Percentiles rank a stretch among this genome's conserved stretches.
These are phyloP conservation scores for Tetramorium simillimum DNA, from an alignment of 1,140 invertebrate species.

Conservation along the genomic window DNA sequence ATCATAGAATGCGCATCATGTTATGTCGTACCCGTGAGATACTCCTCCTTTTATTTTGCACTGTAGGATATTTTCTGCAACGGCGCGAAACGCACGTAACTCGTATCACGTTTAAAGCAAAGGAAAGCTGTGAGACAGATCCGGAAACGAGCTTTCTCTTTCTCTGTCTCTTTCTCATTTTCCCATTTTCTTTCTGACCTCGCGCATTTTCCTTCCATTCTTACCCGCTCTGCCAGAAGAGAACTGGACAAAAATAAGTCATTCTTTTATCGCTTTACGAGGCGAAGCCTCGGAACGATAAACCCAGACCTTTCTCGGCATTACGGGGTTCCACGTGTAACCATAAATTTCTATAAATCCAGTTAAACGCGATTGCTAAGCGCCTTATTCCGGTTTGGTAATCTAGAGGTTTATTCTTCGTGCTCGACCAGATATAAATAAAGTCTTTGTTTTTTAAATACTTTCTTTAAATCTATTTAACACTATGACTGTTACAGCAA, in stretches of 20 bases:
- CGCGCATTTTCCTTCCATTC: not conserved
- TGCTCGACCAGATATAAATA: not conserved
- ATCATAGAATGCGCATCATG: slow-evolving; percentile 1
- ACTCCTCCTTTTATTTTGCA: slow-evolving; percentile 15
- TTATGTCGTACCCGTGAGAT: slow-evolving; percentile 19
- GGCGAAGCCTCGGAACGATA: slow-evolving; percentile 15
- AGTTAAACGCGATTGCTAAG: slow-evolving; percentile 46
- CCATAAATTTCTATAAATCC: slow-evolving; percentile 42
- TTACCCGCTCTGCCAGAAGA: not conserved
- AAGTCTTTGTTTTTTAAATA: not conserved
- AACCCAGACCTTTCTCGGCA: slow-evolving; percentile 27
- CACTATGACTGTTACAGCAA: not conserved
- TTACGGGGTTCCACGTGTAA: slow-evolving; percentile 22
- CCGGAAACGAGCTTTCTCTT: slow-evolving; percentile 6
- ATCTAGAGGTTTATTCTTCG: not conserved
- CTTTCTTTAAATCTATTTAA: not conserved
- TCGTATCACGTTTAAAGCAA: slow-evolving; percentile 18
- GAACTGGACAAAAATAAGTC: slow-evolving; percentile 23
- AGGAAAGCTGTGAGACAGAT: slow-evolving; percentile 3
- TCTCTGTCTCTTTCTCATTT: not conserved
- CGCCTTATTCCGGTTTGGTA: slow-evolving; percentile 15
- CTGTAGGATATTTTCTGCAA: slow-evolving; percentile 5
- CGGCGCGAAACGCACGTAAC: not conserved
- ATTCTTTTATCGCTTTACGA: slow-evolving; percentile 34
- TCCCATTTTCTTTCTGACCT: slow-evolving; percentile 10